A percentile compares a stretch with the other conserved stretches of the same genome.
phyloP scores from a whole-genome alignment of 2,888 invertebrate genomes.

The Schizotus pectinicornis region DNA sequence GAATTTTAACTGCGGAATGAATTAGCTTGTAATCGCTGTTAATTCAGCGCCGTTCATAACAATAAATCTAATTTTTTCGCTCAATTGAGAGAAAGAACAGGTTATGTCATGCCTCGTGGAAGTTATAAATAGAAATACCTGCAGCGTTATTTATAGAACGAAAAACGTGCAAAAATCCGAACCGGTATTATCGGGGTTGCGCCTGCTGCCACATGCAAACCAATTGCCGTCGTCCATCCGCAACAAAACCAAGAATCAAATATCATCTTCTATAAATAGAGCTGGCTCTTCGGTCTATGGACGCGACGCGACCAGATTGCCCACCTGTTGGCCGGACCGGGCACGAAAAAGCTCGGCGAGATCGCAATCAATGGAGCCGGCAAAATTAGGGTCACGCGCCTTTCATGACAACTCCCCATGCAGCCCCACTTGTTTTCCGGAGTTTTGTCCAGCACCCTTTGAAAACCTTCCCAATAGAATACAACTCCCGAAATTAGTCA shows the following conservation, averaged over 20 bases:
- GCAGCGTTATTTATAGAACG: conserved; percentile 46
- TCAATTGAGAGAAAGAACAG: conserved; percentile 32
- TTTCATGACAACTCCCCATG: no score
- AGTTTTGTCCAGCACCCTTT: no score
- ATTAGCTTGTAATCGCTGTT: no score
- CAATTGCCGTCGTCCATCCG: conserved; percentile 17
- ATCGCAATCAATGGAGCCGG: no score
- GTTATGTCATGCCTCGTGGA: conserved; percentile 43
- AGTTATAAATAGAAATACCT: conserved; percentile 47
- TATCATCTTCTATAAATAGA: conserved; percentile 26
- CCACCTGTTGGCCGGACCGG: background rate
- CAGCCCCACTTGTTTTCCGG: no score
- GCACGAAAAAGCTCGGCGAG: no score
- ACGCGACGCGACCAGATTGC: background rate
- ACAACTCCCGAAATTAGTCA: no score
- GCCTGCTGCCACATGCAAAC: conserved; percentile 26
- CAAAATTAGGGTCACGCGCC: no score
- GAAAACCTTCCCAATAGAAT: no score
- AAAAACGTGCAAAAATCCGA: conserved; percentile 43
- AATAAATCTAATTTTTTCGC: conserved; percentile 7
- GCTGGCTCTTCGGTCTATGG: background rate
- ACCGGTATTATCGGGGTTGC: conserved; percentile 45
- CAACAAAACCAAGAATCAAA: conserved; percentile 28
- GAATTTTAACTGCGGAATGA: no score
- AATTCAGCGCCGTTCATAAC: background rate